Conservation (phyloP, 2,113 vertebrate genomes). For the Peromyscus californicus region DNA sequence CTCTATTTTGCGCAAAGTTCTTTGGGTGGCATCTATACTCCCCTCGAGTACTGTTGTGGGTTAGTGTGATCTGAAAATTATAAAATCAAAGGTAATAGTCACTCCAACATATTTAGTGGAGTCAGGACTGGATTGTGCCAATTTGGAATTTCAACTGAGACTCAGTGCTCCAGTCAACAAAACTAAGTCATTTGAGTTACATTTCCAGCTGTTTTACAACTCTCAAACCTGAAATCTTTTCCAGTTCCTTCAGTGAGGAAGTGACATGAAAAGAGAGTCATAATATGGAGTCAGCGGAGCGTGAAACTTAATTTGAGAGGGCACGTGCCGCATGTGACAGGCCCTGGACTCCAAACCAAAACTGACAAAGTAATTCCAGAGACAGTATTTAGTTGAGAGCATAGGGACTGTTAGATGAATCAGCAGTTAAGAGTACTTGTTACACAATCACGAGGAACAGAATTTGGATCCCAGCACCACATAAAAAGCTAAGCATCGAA, state of each 20-base stretch:
- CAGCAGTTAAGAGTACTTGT: neutral
- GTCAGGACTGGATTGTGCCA: neutral
- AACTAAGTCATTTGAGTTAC: neutral
- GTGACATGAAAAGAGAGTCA: neutral
- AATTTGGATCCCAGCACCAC: neutral
- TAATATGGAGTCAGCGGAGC: neutral
- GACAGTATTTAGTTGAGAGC: neutral
- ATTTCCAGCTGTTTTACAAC: neutral
- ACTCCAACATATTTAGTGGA: neutral
- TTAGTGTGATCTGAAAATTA: neutral
- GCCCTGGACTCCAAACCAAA: neutral
- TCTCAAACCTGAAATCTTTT: neutral
- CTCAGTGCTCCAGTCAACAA: neutral
- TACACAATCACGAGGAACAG: neutral
- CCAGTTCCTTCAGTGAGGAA: neutral
- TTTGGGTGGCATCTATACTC: neutral
- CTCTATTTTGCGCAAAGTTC: neutral
- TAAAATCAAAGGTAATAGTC: neutral
- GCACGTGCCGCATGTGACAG: neutral
- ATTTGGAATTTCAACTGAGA: neutral
- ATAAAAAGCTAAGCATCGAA: neutral
- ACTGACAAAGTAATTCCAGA: neutral
- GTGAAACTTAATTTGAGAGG: neutral
- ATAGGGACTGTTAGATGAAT: neutral
- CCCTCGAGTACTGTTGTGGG: neutral